Conservation (phyloP, 30 jellyfish, hydroid and myxozoan species). For the Morbakka virulenta region DNA sequence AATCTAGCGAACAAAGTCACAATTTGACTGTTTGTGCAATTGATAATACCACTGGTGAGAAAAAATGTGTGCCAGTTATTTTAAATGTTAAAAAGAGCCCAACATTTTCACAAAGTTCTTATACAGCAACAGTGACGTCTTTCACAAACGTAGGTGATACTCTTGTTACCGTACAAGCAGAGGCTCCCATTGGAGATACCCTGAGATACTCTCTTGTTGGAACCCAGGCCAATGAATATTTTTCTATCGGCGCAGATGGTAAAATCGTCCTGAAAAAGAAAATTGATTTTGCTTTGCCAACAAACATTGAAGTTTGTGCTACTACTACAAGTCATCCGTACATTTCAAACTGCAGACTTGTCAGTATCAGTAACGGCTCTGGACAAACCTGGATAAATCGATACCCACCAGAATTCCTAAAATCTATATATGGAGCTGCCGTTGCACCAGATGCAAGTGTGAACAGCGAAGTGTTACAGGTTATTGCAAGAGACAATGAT, state of each 20-base stretch:
- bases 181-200: constrained; percentile 83
- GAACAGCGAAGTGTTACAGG: constrained; percentile 23
- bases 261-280: constrained; percentile 49
- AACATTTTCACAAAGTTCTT: constrained; percentile 19
- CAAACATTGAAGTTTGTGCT: constrained; percentile 71
- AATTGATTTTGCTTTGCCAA: constrained; percentile 31
- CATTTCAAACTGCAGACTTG: constrained; percentile 72
- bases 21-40: constrained; percentile 51
- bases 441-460: constrained; percentile 38
- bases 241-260: constrained; percentile 59
- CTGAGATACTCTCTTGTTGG: constrained; percentile 51
- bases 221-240: constrained; percentile 42
- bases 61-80: constrained; percentile 32
- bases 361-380: constrained; percentile 16
- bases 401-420: constrained; percentile 38
- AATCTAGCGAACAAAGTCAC: constrained; percentile 20
- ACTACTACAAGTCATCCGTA: constrained; percentile 63
- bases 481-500: constrained; percentile 57
- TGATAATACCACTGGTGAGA: constrained; percentile 17
- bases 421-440: constrained; percentile 39
- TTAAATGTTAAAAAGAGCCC: constrained; percentile 56
- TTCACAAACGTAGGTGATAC: constrained; percentile 41
- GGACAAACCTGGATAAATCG: not conserved
- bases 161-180: constrained; percentile 54
- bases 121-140: constrained; percentile 2